Base-by-base conservation (phyloP, 2,888 invertebrate genomes). In the Mellilla xanthometata region DNA sequence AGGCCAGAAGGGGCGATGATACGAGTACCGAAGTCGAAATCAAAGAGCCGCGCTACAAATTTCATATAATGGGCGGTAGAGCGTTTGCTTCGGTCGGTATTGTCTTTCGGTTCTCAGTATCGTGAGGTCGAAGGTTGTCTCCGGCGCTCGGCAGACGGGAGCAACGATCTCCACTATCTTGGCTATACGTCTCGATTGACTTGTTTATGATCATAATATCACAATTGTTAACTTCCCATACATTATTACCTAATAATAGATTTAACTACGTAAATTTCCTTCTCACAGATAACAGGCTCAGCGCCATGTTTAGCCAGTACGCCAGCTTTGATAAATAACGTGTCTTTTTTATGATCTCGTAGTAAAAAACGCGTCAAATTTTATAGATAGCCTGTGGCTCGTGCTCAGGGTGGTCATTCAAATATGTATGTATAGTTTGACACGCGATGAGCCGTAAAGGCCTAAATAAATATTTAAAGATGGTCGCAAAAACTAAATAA, bases 181-280 rank as follows among this genome's bases (percentile, higher is more conserved):
- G 64, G 8, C 63, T 67, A 65, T 70, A 68, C 70, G 78, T 77
- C 79, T 71, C 70, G 68, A 72, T 71, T 72, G 76, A 76, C 74
- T 78, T 82, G 77, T 86, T 86, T 86, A 86, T 72, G 80, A 56
- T 67, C 73, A 56, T 76, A 72, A n/a, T 76, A 82, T 84, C 78
- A 79, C 65, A 68, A 66, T 60, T 67, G 60, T 64, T 70, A 63
- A 66, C 65, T 73, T 70, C 68, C 68, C 60, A 62, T 70, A 62
- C 55, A 60, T 72, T 70, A 69, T 76, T 77, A 76, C 68, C 70
- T 75, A 72, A 79, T 76, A 79, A 82, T 84, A 84, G 79, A 76
- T 64, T 77, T 77, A 69, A 76, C 67, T 68, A 67, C 67, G 54
- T 56, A 62, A 62, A 60, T 66, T 76, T 78, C 72, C 74, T 72